These are phyloP conservation scores for Hyles vespertilio DNA, from an alignment of 1,140 invertebrate genomes.

Conservation along the genomic window DNA sequence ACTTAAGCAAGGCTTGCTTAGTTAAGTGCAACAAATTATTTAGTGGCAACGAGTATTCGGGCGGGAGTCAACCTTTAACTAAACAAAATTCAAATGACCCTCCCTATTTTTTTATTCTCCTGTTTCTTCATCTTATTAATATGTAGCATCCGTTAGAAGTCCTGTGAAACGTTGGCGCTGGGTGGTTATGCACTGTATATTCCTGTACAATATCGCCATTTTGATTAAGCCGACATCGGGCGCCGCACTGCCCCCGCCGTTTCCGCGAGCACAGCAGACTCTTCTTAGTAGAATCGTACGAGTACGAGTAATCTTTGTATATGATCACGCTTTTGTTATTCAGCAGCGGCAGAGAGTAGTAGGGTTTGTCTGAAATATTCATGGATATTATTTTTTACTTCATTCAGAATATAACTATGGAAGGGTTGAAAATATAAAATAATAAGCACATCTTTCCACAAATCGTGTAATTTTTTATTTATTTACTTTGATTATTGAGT, in stretches of 20 bases:
- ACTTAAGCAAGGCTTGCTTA: no score
- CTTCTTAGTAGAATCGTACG: constrained; percentile 9
- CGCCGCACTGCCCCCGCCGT: constrained; percentile 16
- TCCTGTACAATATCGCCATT: constrained; percentile 12
- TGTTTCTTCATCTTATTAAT: background rate
- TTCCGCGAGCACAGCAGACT: constrained; percentile 16
- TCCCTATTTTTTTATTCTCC: no score
- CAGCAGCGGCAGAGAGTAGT: background rate
- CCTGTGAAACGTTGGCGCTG: constrained; percentile 15
- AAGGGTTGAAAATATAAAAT: no score
- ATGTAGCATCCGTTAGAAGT: background rate
- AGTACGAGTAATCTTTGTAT: constrained; percentile 28
- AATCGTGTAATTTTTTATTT: no score
- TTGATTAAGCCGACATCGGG: constrained; percentile 19
- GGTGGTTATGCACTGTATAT: constrained; percentile 21
- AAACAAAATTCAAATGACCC: no score
- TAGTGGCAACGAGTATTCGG: no score
- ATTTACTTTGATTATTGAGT: no score
- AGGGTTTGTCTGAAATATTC: background rate
- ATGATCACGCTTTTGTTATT: constrained; percentile 10
- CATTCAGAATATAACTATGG: no score
- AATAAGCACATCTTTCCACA: no score
- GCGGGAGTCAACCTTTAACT: no score
- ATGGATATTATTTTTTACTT: background rate
- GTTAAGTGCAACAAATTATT: no score